Evolutionary conservation across 2,113 vertebrate genomes (phyloP).

Genomic region (Beaufortia kweichowensis): DNA sequence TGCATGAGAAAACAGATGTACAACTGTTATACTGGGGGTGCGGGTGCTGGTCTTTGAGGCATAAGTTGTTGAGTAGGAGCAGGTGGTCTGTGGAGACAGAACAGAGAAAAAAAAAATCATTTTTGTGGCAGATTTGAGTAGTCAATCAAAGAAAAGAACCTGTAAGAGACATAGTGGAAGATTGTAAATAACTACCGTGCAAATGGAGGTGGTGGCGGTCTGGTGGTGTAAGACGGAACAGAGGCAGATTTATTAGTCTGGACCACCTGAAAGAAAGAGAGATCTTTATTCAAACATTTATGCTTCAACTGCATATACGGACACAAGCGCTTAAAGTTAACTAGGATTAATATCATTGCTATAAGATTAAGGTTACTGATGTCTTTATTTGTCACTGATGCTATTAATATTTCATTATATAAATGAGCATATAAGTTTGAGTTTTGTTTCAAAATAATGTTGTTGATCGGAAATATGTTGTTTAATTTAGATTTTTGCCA

Average conservation of each 20-base stretch:
- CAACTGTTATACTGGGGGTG: slow-evolving; percentile 69
- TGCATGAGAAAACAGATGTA: not conserved
- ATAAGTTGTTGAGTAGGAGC: slow-evolving; percentile 65
- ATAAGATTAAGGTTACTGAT: too few species aligned
- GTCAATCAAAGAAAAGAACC: too few species aligned
- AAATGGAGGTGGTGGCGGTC: slow-evolving; percentile 66
- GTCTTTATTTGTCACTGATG: too few species aligned
- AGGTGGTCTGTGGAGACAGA: slow-evolving; percentile 62
- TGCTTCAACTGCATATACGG: not conserved
- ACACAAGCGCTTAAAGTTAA: not conserved
- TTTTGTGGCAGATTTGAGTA: not conserved
- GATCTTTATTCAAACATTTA: not conserved
- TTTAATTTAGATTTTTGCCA: too few species aligned
- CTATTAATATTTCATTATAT: too few species aligned
- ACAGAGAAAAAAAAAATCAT: not conserved
- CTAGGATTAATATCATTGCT: too few species aligned
- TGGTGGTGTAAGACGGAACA: slow-evolving; percentile 46
- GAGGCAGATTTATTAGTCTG: slow-evolving; percentile 60
- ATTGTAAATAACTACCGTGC: slow-evolving; percentile 36
- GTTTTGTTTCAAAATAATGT: too few species aligned
- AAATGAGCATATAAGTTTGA: too few species aligned
- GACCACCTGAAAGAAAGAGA: slow-evolving; percentile 63
- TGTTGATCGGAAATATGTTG: too few species aligned
- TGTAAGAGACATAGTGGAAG: too few species aligned
- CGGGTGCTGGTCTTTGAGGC: slow-evolving; percentile 76